Evolutionary conservation across 2,797 vertebrate genomes (phyloP), one percentile per base, ranked within the genome.

Genomic region (Acrossocheilus fasciatus): DNA sequence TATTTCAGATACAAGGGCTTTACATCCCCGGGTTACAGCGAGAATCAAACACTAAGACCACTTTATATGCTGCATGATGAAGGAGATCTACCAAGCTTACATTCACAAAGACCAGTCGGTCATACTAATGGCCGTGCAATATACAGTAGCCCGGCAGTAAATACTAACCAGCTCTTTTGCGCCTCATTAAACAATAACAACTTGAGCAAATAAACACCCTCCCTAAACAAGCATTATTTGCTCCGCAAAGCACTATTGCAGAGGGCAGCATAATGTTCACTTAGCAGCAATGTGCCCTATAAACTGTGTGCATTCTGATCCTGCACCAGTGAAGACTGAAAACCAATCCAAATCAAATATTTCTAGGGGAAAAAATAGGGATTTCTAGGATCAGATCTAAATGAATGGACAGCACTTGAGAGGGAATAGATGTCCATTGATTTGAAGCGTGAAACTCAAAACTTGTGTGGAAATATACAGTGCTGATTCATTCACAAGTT

Each of bases 151-250:
- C 85, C 85, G 78, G 87, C 85, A 74, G 81, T 87, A 90, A 87
- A 89, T 81, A 82, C 88, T 87, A 89, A 89, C 86, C 83, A 86
- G 85, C 82, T 81, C 87, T 89, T 85, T 66, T 77, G 64, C 66
- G 85, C 84, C 89, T 91, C 89, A 91, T 90, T 91, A 89, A 91
- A 85, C 88, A 85, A 91, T 90, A 91, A 89, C 88, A 88, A 88
- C 88, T 90, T 2, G 77, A 91, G 82, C 89, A 91, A 93, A 90
- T 87, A 89, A 90, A 89, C 87, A 90, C 68, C 86, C 86, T 86
- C 74, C 81, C 86, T 81, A 82, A 90, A 87, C 89, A 83, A 88
- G 82, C 81, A 57, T 85, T 86, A 86, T 90, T 90, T 89, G 86
- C 82, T 84, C 73, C 39, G 69, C 84, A 81, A 81, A 81, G 73